Evolutionary conservation across 2,797 vertebrate genomes (phyloP).

Genomic region (Pangasius macronema): DNA sequence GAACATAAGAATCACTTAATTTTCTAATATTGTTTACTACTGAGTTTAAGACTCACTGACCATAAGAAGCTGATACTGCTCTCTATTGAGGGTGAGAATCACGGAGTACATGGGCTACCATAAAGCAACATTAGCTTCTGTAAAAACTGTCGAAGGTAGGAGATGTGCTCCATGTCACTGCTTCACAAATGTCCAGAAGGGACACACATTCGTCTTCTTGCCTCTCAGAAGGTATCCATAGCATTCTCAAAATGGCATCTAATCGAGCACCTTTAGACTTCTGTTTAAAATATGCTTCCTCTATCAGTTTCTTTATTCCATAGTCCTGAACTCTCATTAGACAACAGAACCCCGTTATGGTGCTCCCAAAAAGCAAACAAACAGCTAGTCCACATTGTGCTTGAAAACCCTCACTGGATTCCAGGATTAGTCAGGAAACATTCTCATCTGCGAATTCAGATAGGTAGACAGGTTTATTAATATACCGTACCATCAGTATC

Average conservation of each 20-base stretch:
- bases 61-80: not conserved
- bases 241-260: not conserved
- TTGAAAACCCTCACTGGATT: not conserved
- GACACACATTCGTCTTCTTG: not conserved
- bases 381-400: not conserved
- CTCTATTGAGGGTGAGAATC: not conserved
- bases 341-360: not conserved
- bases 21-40: not conserved
- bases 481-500: not conserved
- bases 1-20: not conserved
- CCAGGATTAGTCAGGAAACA: not conserved
- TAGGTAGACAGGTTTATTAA: not conserved
- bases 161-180: not conserved
- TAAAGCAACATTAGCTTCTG: not conserved
- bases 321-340: not conserved
- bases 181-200: not conserved
- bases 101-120: not conserved
- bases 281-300: not conserved
- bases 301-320: rapidly evolving
- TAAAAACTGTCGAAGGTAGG: no score
- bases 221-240: no score
- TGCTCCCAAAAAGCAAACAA: not conserved
- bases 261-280: not conserved
- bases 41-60: not conserved
- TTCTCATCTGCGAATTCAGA: not conserved